Evolutionary conservation across 2,113 vertebrate genomes (phyloP), one percentile per base, ranked within the genome.

Genomic region (Chunga burmeisteri): DNA sequence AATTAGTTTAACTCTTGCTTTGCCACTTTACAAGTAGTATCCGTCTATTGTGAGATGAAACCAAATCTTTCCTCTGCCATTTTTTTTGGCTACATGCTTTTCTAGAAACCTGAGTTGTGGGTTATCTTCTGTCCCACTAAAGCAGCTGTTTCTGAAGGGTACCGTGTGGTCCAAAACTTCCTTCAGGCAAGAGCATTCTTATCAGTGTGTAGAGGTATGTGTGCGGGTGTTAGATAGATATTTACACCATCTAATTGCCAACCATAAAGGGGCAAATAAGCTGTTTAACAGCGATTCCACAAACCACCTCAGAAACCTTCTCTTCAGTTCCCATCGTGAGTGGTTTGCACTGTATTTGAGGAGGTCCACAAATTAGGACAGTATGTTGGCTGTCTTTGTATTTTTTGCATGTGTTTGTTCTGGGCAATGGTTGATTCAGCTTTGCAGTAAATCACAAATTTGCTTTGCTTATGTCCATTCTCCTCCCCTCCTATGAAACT

Each of bases 1-100:
- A 90, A 93, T 88, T 84, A 95, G 81, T 65, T 92, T 97, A 97
- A 97, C 97, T 95, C 91, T 81, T 81, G 27, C 68, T 84, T 94
- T 95, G 40, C 81, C 68, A 44, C 10, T 74, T 88, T 74, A 40
- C 9, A 75, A 81, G 85, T 36, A 56, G 7, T 26, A 63, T 68
- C 27, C 34, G 26, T 84, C 44, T 74, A 55, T 34, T 79, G 40
- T 40, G 16, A 91, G 11, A 18, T n/a, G 44, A 66, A 81, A 92
- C 9, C 7, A 74, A 30, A 38, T 42, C 9, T 89, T 68, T 72
- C 36, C 14, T 56, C 49, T 70, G 36, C 6, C 18, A 36, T 81
- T 5, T 23, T 56, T 46, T 44, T 80, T 72, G 32, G 7, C 18
- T 38, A 42, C 5, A 3, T 81, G 26, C 10, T 83, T 81, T 87